A percentile compares a stretch with the other conserved stretches of the same genome.
These are phyloP conservation scores for Micromesistius poutassou DNA, from an alignment of 2,797 vertebrate genomes.

Conservation along the genomic window DNA sequence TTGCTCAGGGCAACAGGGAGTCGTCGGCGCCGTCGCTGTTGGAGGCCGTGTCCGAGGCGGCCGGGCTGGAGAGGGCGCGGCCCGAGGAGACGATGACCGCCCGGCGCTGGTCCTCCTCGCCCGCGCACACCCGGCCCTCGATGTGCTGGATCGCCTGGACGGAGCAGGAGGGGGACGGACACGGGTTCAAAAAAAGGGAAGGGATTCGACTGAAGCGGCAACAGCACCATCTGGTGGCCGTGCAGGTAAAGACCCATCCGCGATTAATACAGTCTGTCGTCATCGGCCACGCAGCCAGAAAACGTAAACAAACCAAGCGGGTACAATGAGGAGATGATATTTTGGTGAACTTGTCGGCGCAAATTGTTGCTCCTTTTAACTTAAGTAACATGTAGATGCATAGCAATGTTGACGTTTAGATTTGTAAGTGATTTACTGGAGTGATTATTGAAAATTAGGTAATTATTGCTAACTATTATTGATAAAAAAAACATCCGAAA, in stretches of 20 bases:
- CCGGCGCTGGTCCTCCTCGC: constrained; percentile 86
- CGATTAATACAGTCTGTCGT: not conserved
- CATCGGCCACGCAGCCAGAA: not conserved
- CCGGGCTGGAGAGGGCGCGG: constrained; percentile 78
- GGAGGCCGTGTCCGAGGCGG: constrained; percentile 86
- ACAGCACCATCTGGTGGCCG: constrained; percentile 49
- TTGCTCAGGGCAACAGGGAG: constrained; percentile 84
- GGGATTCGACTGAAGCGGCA: constrained; percentile 7
- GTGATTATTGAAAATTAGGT: not conserved
- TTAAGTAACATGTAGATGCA: not conserved
- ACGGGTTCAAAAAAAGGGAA: not conserved
- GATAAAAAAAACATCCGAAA: not conserved
- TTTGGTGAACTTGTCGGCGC: not conserved
- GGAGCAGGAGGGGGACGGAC: not conserved
- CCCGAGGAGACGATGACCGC: constrained; percentile 88
- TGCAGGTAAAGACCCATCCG: not conserved
- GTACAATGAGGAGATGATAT: not conserved
- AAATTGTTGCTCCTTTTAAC: not conserved
- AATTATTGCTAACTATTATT: not conserved
- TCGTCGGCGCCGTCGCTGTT: constrained; percentile 85
- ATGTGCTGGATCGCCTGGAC: constrained; percentile 97
- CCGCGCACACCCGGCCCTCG: constrained; percentile 80
- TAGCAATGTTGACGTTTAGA: not conserved
- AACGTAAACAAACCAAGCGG: not conserved
- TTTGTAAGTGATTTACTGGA: not conserved